Evolutionary conservation across 2,113 vertebrate species (phyloP).

Genomic region (Pongo pygmaeus): DNA sequence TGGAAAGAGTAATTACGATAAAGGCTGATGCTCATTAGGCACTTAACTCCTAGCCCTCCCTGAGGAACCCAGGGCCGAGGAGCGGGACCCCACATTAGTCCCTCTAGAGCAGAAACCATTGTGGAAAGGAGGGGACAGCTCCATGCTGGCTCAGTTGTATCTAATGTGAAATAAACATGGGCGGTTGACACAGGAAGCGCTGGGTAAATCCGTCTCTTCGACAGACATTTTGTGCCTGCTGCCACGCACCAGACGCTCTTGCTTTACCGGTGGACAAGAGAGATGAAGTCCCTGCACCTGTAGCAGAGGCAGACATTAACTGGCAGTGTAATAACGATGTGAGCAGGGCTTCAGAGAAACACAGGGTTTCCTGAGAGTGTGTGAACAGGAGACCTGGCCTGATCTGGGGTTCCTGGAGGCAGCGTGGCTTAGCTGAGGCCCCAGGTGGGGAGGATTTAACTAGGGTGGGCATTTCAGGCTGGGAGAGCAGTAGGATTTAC

Average conservation of each 20-base stretch:
- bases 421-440: neutral
- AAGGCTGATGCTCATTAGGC: neutral
- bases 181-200: neutral
- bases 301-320: neutral
- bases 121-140: neutral
- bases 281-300: neutral
- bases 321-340: neutral
- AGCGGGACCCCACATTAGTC: too few relatives aligned
- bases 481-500: neutral
- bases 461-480: neutral
- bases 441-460: neutral
- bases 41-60: neutral
- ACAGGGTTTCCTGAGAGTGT: fast-evolving
- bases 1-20: neutral
- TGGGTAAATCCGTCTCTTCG: too few relatives aligned
- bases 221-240: neutral
- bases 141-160: fast-evolving
- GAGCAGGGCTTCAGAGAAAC: fast-evolving
- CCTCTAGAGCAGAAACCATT: neutral
- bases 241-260: neutral
- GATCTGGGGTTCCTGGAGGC: neutral
- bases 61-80: neutral
- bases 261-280: fast-evolving
- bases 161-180: fast-evolving
- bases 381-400: neutral